Evolutionary conservation across 2,113 vertebrate genomes (phyloP).

Genomic region (Lipotes vexillifer): DNA sequence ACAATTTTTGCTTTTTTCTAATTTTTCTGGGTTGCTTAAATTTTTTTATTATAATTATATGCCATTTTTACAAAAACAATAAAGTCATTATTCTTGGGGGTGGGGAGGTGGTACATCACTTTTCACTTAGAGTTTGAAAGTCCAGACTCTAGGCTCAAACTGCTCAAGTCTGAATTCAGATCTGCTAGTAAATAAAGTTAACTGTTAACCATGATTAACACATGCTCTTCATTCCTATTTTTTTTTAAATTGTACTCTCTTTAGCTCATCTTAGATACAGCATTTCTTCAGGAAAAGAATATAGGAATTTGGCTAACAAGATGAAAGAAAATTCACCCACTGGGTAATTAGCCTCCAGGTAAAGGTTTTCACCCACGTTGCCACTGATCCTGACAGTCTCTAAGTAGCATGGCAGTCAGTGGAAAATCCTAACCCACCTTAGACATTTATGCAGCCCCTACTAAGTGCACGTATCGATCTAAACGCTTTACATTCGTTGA

Average conservation of each 20-base stretch:
- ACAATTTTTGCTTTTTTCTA: neutral
- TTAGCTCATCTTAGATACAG: neutral
- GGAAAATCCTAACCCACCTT: neutral
- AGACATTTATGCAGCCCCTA: neutral
- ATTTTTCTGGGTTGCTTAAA: neutral
- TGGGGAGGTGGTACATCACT: neutral
- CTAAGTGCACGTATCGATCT: neutral
- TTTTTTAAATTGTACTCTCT: neutral
- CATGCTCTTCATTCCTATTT: neutral
- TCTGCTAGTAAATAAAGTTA: neutral
- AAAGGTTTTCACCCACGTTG: neutral
- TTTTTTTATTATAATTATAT: neutral
- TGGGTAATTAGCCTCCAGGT: neutral
- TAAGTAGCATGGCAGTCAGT: neutral
- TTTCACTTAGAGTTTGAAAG: neutral
- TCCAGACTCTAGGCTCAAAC: neutral
- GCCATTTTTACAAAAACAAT: neutral
- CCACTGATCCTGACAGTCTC: neutral
- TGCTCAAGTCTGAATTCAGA: neutral
- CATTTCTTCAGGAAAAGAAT: neutral
- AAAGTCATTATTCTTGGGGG: neutral
- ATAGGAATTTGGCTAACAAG: neutral
- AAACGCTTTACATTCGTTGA: neutral
- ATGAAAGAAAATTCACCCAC: neutral
- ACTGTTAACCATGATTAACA: neutral